Evolutionary conservation across 1,140 invertebrate species (phyloP), one percentile per base, ranked within the genome.

Genomic region (Drosophila subpulchrella): DNA sequence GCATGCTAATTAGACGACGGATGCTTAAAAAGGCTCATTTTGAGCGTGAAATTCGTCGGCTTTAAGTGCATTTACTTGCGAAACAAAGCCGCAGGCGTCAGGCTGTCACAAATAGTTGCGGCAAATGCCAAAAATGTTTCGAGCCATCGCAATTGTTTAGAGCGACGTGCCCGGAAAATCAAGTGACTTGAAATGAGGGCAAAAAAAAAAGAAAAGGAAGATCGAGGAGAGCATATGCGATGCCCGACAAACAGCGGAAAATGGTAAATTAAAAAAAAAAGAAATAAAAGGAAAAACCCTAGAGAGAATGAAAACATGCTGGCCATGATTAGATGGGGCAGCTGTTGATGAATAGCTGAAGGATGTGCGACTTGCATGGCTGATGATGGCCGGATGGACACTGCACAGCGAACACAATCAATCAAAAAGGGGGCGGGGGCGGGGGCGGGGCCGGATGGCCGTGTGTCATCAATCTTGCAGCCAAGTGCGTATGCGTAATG

Each of bases 101-200:
- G 62, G 42, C 82, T 78, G 81, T 73, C 83, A 53, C 61, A 85
- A 86, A 85, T 88, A 85, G 82, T 88, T 85, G 61, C 30, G 56
- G 47, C 34, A 60, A 76, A 75, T 75, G 46, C 60, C 61, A 50
- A 75, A 72, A 71, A 66, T 68, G 44, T 50, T 71, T 58, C 67
- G n/a, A 41, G 42, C 17, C 44, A 71, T 32, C 47, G 46, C 72
- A 75, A 75, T 75, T 75, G 72, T 62, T 75, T 62, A 48, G 51
- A 51, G 38, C 60, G 53, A 76, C 73, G 73, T 76, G 73, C 54
- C 20, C 39, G 55, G 73, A 51, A 76, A 48, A 27, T 32, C 62
- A 76, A 76, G 39, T 44, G 27, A 2, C 15, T 30, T 51, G 20
- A 11, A 51, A 17, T 10, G 3, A 20, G 47, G 4, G 32, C 30